Conservation (phyloP, 2,113 vertebrate species). For the Crotalus helleri region DNA sequence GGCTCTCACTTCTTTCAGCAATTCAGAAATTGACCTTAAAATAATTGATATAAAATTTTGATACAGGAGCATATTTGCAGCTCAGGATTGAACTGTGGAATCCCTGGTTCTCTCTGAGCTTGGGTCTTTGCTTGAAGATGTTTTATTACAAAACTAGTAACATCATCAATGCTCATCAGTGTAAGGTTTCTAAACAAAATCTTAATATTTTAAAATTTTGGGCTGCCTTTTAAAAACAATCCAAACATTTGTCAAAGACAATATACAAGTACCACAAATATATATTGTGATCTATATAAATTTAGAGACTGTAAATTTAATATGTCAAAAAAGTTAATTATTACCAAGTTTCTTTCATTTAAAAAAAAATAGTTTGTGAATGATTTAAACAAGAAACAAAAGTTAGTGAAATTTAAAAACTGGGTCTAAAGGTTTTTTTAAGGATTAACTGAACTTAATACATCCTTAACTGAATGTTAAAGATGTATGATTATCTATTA, state of each 20-base stretch:
- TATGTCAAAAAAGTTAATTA: background rate
- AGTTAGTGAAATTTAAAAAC: background rate
- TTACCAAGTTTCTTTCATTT: background rate
- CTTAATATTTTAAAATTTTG: background rate
- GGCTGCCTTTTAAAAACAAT: background rate
- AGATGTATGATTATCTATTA: background rate
- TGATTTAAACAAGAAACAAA: background rate
- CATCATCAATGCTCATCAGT: background rate
- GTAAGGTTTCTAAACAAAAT: background rate
- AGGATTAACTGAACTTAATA: background rate
- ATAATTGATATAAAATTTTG: background rate
- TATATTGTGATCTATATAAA: background rate
- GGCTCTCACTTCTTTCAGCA: background rate
- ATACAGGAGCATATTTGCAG: no score
- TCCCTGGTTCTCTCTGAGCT: background rate
- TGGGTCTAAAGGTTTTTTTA: background rate
- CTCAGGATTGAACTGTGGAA: no score
- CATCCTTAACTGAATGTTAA: background rate
- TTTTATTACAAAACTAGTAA: background rate
- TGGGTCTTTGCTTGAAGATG: background rate
- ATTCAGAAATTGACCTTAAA: background rate
- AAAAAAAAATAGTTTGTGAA: background rate
- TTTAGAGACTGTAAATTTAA: background rate
- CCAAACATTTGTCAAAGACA: background rate
- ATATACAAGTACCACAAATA: background rate